Conservation (phyloP, 1,140 invertebrate genomes). For the Macrotrachela quadricornifera region DNA sequence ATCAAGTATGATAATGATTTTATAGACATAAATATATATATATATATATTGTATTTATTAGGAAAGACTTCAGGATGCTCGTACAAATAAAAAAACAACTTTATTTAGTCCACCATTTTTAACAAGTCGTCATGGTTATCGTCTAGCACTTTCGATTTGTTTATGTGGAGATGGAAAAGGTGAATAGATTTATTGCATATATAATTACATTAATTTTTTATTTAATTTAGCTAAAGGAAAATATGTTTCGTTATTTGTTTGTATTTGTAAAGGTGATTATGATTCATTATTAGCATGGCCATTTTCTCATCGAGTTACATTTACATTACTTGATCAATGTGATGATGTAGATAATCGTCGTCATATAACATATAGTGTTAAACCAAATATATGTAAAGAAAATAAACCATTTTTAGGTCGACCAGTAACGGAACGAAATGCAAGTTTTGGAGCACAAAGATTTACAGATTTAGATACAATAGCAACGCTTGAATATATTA, state of each 20-base stretch:
- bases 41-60: not conserved
- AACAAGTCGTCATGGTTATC: slow-evolving; percentile 81
- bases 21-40: too few relatives aligned
- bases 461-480: slow-evolving; percentile 19
- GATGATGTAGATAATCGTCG: slow-evolving; percentile 33
- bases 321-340: slow-evolving; percentile 71
- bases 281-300: slow-evolving; percentile 74
- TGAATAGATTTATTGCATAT: slow-evolving; percentile 28
- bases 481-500: slow-evolving; percentile 41
- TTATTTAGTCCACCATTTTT: slow-evolving; percentile 65
- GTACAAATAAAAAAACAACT: slow-evolving; percentile 17
- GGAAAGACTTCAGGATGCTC: slow-evolving; percentile 17
- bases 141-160: slow-evolving; percentile 50
- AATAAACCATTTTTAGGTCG: slow-evolving; percentile 23
- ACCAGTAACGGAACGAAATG: slow-evolving; percentile 22
- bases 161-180: slow-evolving; percentile 79
- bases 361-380: slow-evolving; percentile 19
- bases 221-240: slow-evolving; percentile 33
- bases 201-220: not conserved
- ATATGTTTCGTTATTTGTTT: slow-evolving; percentile 75
- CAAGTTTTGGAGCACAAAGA: slow-evolving; percentile 25
- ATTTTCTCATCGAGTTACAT: slow-evolving; percentile 68
- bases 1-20: too few relatives aligned
- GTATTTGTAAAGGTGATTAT: slow-evolving; percentile 71
- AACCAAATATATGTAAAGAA: slow-evolving; percentile 21